Evolutionary conservation across 2,888 invertebrate species (phyloP), one percentile per base, ranked within the genome.

Genomic region (Chloroclysta siterata): DNA sequence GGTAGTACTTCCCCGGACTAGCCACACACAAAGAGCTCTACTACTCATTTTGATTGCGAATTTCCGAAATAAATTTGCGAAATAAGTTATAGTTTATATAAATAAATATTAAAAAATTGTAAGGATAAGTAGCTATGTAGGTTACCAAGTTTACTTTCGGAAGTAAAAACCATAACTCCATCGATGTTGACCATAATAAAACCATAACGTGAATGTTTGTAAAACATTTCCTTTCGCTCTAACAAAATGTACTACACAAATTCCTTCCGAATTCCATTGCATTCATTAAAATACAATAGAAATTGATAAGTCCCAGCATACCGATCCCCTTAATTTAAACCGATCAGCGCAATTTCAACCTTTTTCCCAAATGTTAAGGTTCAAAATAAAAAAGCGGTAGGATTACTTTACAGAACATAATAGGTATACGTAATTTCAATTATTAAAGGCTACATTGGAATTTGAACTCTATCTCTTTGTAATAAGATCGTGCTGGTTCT

Each of bases 351-450:
- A 66, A 62, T 53, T 41, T 56, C 11, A 57, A 62, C 66, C 58
- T 17, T 65, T 62, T 36, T 8, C 0, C 0, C 0, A 15, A 22
- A 52, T 0, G 0, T 14, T 47, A 70, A n/a, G 51, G 39, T 22
- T 54, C 47, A 66, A 58, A 55, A 36, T 52, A 5, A 48, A 5
- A 41, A 8, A 53, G 15, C 4, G 8, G 8, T 11, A 14, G 48
- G 46, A 44, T 22, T 47, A 60, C 63, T 68, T 59, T 15, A 55
- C 47, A 57, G 51, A 68, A 42, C 42, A 65, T 58, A 66, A 67
- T 33, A 33, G 60, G 60, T 44, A 51, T 76, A 72, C 77, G 75
- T 79, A 80, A 73, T 73, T 74, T 66, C 66, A 66, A 69, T 68
- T 68, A 65, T 65, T 60, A 67, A 72, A 73, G 69, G 70, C 72